These are phyloP conservation scores for Agrochola litura DNA, from an alignment of 2,888 invertebrate species.

Conservation along the genomic window DNA sequence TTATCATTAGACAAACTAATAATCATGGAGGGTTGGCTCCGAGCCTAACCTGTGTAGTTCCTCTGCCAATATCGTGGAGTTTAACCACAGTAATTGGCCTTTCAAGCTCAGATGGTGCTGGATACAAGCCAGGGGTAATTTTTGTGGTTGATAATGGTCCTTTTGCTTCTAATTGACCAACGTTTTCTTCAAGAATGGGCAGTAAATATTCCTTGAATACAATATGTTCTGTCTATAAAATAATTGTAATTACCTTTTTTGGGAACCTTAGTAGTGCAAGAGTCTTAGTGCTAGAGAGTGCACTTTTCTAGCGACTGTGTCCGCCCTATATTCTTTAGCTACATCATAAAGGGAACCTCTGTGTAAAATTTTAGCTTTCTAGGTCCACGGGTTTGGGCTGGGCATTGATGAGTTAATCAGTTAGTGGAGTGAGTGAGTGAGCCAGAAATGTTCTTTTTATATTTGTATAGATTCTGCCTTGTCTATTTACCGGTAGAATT, in stretches of 20 bases:
- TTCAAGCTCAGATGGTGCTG: slow-evolving; percentile 72
- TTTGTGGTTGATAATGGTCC: slow-evolving; percentile 59
- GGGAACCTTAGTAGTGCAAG: neutral
- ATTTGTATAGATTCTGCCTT: neutral
- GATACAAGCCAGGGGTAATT: slow-evolving; percentile 71
- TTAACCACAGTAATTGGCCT: slow-evolving; percentile 75
- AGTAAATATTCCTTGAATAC: slow-evolving; percentile 32
- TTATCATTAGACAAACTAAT: slow-evolving; percentile 58
- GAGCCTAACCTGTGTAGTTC: slow-evolving; percentile 74
- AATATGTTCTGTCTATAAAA: neutral
- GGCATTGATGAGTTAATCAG: neutral
- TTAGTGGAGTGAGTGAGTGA: neutral
- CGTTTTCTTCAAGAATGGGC: slow-evolving; percentile 41
- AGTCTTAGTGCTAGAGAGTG: too few species aligned
- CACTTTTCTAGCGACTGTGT: neutral
- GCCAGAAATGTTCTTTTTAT: neutral
- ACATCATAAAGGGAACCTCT: too few species aligned
- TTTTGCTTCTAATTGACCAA: slow-evolving; percentile 50
- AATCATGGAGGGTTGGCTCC: slow-evolving; percentile 72
- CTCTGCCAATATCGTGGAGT: slow-evolving; percentile 74
- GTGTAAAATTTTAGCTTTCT: too few species aligned
- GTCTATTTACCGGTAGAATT: neutral
- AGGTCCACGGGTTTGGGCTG: neutral
- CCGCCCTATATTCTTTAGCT: neutral
- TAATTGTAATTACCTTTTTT: slow-evolving; percentile 15